Percentiles rank a stretch among this genome's conserved stretches.
Conservation (phyloP, 2,888 invertebrate species). For the Dynastes maya region DNA sequence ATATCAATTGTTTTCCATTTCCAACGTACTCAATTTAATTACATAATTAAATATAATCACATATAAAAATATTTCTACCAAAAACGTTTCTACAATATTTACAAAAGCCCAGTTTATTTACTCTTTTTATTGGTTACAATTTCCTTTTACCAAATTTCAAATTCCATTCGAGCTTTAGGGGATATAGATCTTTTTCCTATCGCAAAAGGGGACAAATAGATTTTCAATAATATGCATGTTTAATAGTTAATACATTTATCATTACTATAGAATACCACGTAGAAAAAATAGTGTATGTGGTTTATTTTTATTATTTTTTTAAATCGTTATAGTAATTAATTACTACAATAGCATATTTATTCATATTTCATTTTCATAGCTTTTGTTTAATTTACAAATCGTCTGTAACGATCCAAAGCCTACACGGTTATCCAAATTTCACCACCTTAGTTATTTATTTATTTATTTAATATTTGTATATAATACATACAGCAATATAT, state of each 20-base stretch:
- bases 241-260: constrained; percentile 57
- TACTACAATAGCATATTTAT: not conserved
- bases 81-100: constrained; percentile 55
- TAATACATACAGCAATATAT: constrained; percentile 11
- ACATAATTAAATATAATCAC: too few relatives aligned
- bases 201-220: too few relatives aligned
- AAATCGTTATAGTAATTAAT: not conserved
- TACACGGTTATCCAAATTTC: too few relatives aligned
- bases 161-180: too few relatives aligned
- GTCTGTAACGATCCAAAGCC: not conserved
- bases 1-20: too few relatives aligned
- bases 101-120: not conserved
- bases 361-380: not conserved
- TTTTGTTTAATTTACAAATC: constrained; percentile 5
- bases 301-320: constrained; percentile 20
- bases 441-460: not conserved
- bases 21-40: too few relatives aligned
- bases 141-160: too few relatives aligned
- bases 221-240: not conserved
- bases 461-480: constrained; percentile 32
- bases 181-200: too few relatives aligned
- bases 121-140: not conserved
- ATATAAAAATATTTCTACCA: constrained; percentile 43
- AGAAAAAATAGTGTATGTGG: constrained; percentile 62
- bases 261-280: constrained; percentile 58